phyloP scores from a whole-genome alignment of 1,140 invertebrate species.

The Meloidogyne chitwoodi region DNA sequence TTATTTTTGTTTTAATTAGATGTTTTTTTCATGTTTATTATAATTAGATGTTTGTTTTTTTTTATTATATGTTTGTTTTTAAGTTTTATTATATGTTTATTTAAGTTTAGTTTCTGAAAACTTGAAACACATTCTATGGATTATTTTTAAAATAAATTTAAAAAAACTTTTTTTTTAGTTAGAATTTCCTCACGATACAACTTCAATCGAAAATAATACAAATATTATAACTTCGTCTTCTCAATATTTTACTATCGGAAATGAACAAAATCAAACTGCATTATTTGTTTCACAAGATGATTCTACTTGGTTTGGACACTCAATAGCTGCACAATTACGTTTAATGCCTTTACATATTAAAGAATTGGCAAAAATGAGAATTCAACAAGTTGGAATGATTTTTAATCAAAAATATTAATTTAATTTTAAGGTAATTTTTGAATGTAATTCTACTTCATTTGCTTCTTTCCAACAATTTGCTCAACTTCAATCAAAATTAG shows the following conservation, averaged over 20 bases:
- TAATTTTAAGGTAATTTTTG: neutral
- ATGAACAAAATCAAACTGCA: neutral
- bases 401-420: neutral
- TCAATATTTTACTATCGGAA: neutral
- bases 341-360: conserved; percentile 9
- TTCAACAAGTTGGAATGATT: conserved; percentile 1
- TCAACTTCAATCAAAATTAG: neutral
- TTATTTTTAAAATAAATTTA: too few species aligned
- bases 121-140: too few species aligned
- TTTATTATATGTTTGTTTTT: too few species aligned
- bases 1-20: too few species aligned
- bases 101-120: too few species aligned
- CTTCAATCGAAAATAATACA: neutral
- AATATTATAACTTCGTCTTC: neutral
- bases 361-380: conserved; percentile 23
- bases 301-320: conserved; percentile 18
- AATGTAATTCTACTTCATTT: neutral
- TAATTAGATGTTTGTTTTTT: too few species aligned
- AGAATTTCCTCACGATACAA: neutral
- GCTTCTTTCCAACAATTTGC: neutral
- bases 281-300: conserved; percentile 3
- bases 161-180: neutral
- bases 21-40: too few species aligned
- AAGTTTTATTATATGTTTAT: too few species aligned
- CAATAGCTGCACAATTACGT: conserved; percentile 10